Conservation (phyloP, 2,113 vertebrate species). For the Anolis carolinensis region DNA sequence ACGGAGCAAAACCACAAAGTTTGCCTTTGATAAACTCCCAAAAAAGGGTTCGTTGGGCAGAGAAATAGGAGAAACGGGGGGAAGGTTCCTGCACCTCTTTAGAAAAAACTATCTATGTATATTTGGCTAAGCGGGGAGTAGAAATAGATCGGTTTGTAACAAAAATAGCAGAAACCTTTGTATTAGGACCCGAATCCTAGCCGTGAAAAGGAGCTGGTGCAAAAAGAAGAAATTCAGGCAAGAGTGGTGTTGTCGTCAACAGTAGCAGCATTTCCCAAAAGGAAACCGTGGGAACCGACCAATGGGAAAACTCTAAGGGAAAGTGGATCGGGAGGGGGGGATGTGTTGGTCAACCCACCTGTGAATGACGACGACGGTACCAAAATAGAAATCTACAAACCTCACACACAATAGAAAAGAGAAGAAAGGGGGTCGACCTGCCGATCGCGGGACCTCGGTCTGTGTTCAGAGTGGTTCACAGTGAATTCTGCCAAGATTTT, state of each 20-base stretch:
- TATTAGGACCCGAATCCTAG: constrained; percentile 24
- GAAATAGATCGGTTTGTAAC: constrained; percentile 50
- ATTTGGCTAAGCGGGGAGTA: constrained; percentile 57
- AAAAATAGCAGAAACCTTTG: constrained; percentile 41
- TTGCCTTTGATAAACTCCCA: constrained; percentile 52
- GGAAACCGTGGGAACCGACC: constrained; percentile 32
- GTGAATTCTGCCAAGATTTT: constrained; percentile 54
- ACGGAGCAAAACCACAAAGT: constrained; percentile 72
- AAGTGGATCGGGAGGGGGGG: not conserved
- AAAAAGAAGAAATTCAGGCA: constrained; percentile 70
- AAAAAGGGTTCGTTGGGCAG: constrained; percentile 24
- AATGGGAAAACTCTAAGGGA: constrained; percentile 51
- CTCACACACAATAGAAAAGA: not conserved
- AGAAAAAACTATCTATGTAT: constrained; percentile 33
- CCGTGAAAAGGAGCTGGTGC: constrained; percentile 55
- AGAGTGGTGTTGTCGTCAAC: constrained; percentile 67
- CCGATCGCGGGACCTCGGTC: not conserved
- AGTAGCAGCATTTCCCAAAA: constrained; percentile 68
- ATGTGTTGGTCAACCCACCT: constrained; percentile 24
- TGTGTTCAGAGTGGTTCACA: constrained; percentile 47
- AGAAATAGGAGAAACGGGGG: not conserved
- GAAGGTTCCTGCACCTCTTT: constrained; percentile 38
- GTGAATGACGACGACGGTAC: constrained; percentile 46
- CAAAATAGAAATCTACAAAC: constrained; percentile 21
- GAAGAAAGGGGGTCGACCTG: not conserved